Conservation (phyloP, 2,888 invertebrate species). For the Orthonychiurus folsomi region DNA sequence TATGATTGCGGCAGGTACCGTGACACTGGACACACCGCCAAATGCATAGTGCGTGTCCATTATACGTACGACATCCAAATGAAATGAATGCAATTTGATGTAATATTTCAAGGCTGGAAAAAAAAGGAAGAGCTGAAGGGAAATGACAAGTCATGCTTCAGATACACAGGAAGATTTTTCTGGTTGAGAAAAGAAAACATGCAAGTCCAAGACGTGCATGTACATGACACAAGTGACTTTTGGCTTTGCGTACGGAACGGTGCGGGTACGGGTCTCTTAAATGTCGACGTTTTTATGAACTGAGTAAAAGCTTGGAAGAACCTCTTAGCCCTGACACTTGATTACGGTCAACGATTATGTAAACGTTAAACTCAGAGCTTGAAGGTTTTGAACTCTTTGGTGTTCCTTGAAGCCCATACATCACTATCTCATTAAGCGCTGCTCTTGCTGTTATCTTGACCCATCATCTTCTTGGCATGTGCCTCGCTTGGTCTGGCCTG, state of each 20-base stretch:
- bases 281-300: not conserved
- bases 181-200: not conserved
- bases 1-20: too few species aligned
- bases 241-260: not conserved
- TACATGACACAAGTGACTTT: not conserved
- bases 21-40: too few species aligned
- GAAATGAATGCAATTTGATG: too few species aligned
- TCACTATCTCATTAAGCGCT: not conserved
- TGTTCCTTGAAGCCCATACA: not conserved
- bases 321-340: not conserved
- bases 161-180: not conserved
- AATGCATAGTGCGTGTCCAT: too few species aligned
- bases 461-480: too few species aligned
- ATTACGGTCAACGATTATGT: constrained; percentile 1
- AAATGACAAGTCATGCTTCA: not conserved
- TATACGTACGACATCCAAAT: too few species aligned
- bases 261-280: too few species aligned
- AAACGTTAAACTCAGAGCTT: not conserved
- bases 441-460: too few species aligned
- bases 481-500: too few species aligned
- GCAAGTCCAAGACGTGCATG: not conserved
- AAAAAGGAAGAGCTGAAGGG: not conserved
- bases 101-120: not conserved
- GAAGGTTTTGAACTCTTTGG: not conserved
- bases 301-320: not conserved